Evolutionary conservation across 2,888 invertebrate species (phyloP), one percentile per base, ranked within the genome.

Genomic region (Thumatha senex): DNA sequence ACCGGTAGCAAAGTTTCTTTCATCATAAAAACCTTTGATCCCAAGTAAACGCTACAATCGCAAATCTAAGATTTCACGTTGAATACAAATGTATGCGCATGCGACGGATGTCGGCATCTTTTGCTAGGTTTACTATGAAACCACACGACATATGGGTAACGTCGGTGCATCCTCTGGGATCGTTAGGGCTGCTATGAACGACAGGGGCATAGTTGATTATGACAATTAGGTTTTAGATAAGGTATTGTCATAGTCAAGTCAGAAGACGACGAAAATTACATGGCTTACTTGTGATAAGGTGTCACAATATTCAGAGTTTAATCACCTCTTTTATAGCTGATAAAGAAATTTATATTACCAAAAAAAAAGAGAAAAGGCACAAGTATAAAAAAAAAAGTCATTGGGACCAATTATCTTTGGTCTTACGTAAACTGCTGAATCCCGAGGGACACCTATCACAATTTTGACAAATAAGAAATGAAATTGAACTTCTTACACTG

Each of bases 91-190:
- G 56, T 51, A 48, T 57, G 52, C 54, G 60, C 56, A 14, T 15
- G 47, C 59, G 63, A 63, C 82, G 90, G 89, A 90, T 84, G 89
- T 89, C 89, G 90, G 89, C 74, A 55, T 72, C 84, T 86, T 87
- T 87, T 72, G 67, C 73, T 56, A 63, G 54, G 57, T 52, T 13
- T 67, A 63, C 58, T 74, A 67, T 78, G 71, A 35, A 45, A 76
- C 36, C 41, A 66, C 73, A 63, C 60, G 53, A 58, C 63, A 67
- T 64, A 69, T 69, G 68, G 69, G 44, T 49, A 49, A 44, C 46
- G 64, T 55, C 42, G 38, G 65, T 61, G 71, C 73, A 75, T 80
- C 79, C 81, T 73, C 58, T 63, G 54, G 63, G 61, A 66, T 63
- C 72, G 70, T 70, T 67, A 39, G 47, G 34, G 36, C 10, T 24